Evolutionary conservation across 2,113 vertebrate species (phyloP).

Genomic region (Turdus rufiventris): DNA sequence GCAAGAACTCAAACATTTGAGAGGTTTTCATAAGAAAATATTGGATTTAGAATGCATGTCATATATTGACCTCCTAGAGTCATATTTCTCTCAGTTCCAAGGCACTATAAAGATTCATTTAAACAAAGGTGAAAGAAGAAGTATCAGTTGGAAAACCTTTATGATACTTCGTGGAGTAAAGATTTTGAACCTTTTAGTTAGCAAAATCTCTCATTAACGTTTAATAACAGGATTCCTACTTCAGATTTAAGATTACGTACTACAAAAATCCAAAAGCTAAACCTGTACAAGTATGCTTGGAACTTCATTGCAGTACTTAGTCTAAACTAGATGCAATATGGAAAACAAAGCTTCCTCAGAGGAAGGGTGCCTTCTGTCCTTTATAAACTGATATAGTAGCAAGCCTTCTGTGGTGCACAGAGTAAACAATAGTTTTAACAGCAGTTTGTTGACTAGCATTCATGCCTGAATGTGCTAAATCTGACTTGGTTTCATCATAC

Average conservation of each 20-base stretch:
- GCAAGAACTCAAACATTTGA: background rate
- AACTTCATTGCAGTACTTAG: background rate
- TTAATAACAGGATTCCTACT: background rate
- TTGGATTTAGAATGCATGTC: background rate
- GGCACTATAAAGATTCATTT: background rate
- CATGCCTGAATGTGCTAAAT: background rate
- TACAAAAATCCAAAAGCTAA: background rate
- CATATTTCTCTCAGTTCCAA: background rate
- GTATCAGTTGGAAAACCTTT: background rate
- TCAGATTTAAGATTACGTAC: background rate
- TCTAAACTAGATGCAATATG: background rate
- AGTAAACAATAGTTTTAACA: background rate
- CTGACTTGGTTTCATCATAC: background rate
- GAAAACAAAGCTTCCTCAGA: background rate
- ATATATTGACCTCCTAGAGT: background rate
- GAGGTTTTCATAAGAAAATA: background rate
- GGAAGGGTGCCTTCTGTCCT: slow-evolving; percentile 13
- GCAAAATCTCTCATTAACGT: background rate
- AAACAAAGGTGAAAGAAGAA: background rate
- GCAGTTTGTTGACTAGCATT: background rate
- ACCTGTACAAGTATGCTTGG: background rate
- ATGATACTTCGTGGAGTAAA: background rate
- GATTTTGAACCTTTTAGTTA: background rate
- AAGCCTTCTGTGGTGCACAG: slow-evolving; percentile 9
- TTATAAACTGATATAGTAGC: background rate